phyloP scores from a whole-genome alignment of 2,113 vertebrate species.

The Platichthys flesus region DNA sequence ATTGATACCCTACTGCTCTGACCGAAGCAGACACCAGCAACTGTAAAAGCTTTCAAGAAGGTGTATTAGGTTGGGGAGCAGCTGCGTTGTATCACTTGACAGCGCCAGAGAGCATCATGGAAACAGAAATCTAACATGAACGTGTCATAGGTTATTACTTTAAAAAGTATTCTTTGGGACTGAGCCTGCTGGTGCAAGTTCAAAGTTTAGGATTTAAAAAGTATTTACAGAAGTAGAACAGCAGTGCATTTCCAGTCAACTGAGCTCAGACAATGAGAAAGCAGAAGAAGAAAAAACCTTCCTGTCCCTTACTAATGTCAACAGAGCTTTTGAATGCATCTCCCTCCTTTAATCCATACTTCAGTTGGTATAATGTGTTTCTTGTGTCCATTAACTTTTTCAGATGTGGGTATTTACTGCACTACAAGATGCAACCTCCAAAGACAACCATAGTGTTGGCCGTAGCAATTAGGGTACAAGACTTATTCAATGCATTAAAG shows the following conservation, averaged over 20 bases:
- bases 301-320: not conserved
- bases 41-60: not conserved
- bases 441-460: conserved; percentile 35
- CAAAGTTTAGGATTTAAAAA: conserved; percentile 13
- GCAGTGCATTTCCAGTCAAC: not conserved
- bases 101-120: not conserved
- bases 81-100: conserved; percentile 11
- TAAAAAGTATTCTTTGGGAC: conserved; percentile 6
- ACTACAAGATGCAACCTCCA: conserved; percentile 12
- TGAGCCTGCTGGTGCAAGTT: not conserved
- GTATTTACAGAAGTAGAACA: conserved; percentile 1
- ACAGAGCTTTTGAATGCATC: not conserved
- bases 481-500: conserved; percentile 65
- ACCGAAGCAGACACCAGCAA: not conserved
- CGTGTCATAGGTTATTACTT: conserved; percentile 19
- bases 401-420: conserved; percentile 11
- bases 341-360: not conserved
- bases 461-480: conserved; percentile 43
- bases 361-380: not conserved
- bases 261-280: conserved; percentile 22
- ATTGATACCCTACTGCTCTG: not conserved
- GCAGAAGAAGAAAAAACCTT: not conserved
- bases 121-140: conserved; percentile 22
- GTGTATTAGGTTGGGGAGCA: not conserved
- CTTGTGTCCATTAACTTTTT: not conserved